phyloP scores from a whole-genome alignment of 2,113 vertebrate genomes.

The Recurvirostra avosetta region DNA sequence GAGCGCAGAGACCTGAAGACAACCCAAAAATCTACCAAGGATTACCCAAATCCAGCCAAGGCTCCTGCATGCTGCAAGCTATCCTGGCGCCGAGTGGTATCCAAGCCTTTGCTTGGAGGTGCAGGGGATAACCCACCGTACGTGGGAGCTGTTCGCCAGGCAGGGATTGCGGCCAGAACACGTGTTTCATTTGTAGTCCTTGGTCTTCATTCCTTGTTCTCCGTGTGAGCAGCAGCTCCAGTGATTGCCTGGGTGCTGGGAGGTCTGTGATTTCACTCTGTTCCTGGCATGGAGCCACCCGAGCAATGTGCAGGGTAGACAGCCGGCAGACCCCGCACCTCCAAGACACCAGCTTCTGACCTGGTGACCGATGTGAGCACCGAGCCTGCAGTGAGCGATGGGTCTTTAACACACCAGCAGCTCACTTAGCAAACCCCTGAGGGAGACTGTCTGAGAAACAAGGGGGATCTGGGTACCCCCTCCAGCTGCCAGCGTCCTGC shows the following conservation, averaged over 20 bases:
- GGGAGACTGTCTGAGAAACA: not conserved
- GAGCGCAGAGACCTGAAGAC: not conserved
- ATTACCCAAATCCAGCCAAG: not conserved
- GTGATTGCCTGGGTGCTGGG: not conserved
- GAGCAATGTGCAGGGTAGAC: not conserved
- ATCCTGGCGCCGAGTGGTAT: fast-evolving
- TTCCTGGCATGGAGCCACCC: not conserved
- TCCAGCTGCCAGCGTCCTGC: not conserved
- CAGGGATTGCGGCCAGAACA: not conserved
- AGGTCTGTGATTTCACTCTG: not conserved
- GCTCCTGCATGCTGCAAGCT: not conserved
- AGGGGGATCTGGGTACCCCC: not conserved
- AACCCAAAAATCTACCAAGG: not conserved
- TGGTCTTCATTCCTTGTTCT: not conserved
- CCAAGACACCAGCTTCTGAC: not conserved
- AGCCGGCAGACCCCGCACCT: fast-evolving
- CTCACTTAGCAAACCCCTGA: not conserved
- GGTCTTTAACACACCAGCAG: not conserved
- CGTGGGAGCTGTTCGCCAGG: not conserved
- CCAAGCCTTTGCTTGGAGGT: not conserved
- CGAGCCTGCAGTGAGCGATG: fast-evolving
- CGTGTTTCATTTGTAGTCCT: not conserved
- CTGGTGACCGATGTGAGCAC: not conserved
- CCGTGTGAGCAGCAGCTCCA: not conserved
- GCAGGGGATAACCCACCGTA: not conserved